Evolutionary conservation across 2,888 invertebrate genomes (phyloP).

Genomic region (Petrolisthes manimaculis): DNA sequence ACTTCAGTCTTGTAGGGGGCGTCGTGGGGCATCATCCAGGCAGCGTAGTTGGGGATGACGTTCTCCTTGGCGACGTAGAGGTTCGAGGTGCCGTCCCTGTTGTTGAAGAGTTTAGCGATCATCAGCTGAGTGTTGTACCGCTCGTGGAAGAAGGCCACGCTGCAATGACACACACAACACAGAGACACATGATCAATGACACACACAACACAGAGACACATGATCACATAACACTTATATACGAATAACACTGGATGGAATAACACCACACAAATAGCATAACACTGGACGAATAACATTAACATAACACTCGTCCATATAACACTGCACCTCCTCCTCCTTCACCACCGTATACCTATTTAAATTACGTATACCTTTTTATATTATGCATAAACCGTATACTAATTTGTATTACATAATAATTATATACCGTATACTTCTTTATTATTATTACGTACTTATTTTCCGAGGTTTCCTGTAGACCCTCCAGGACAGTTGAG

Average conservation of each 20-base stretch:
- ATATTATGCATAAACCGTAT: not conserved
- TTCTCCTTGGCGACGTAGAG: conserved; percentile 35
- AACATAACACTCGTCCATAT: not conserved
- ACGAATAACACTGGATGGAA: no score
- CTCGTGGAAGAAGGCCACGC: conserved; percentile 39
- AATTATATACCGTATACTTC: not conserved
- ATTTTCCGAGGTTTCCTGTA: not conserved
- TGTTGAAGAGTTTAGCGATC: conserved; percentile 31
- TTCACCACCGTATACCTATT: no score
- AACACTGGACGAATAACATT: not conserved
- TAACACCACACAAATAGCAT: not conserved
- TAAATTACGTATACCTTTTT: no score
- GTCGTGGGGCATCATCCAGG: conserved; percentile 40
- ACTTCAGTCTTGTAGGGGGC: conserved; percentile 29
- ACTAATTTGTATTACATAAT: not conserved
- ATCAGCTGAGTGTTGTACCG: conserved; percentile 32
- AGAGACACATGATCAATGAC: not conserved
- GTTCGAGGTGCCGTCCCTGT: not conserved
- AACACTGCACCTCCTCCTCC: no score
- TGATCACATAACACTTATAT: not conserved
- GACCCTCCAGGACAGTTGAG: conserved; percentile 2
- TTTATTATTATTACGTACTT: not conserved
- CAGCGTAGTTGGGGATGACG: conserved; percentile 43
- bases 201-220: not conserved
- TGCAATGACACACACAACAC: not conserved